These are phyloP conservation scores for Apodemia zela DNA, from an alignment of 2,888 invertebrate species.

Conservation along the genomic window DNA sequence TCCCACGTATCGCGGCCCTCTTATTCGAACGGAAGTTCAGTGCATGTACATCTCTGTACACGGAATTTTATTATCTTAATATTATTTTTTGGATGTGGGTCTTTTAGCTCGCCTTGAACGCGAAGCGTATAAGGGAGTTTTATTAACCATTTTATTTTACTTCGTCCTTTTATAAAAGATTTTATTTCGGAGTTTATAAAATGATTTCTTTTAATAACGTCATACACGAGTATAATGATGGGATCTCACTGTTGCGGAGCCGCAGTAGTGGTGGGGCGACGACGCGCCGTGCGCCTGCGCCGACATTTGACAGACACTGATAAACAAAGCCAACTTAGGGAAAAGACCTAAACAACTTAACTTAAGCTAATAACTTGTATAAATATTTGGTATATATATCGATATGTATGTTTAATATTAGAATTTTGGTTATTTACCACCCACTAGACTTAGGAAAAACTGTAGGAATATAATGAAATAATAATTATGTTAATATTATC, in stretches of 20 bases:
- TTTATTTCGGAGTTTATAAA: slow-evolving; percentile 39
- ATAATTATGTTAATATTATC: slow-evolving; percentile 78
- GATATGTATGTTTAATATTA: slow-evolving; percentile 80
- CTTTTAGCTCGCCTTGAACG: slow-evolving; percentile 6
- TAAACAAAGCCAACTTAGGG: slow-evolving; percentile 76
- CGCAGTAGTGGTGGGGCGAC: slow-evolving; percentile 31
- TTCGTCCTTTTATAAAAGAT: slow-evolving; percentile 39
- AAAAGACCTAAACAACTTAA: slow-evolving; percentile 77
- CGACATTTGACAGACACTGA: slow-evolving; percentile 71
- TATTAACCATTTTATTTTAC: slow-evolving; percentile 55
- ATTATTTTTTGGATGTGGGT: slow-evolving; percentile 68
- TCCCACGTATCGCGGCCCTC: slow-evolving; percentile 40
- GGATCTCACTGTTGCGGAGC: slow-evolving; percentile 38
- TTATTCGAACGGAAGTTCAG: slow-evolving; percentile 30
- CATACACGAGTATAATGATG: slow-evolving; percentile 38
- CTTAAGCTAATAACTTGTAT: slow-evolving; percentile 80
- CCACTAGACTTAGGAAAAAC: slow-evolving; percentile 76
- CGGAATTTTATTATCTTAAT: slow-evolving; percentile 55
- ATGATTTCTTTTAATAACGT: slow-evolving; percentile 72
- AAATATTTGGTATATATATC: slow-evolving; percentile 79
- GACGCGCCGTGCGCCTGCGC: slow-evolving; percentile 38
- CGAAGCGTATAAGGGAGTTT: slow-evolving; percentile 40
- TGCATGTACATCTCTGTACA: slow-evolving; percentile 49
- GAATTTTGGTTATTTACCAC: slow-evolving; percentile 79
- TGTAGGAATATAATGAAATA: slow-evolving; percentile 74